Conservation (phyloP, 2,888 invertebrate genomes). For the Drosophila rubida region DNA sequence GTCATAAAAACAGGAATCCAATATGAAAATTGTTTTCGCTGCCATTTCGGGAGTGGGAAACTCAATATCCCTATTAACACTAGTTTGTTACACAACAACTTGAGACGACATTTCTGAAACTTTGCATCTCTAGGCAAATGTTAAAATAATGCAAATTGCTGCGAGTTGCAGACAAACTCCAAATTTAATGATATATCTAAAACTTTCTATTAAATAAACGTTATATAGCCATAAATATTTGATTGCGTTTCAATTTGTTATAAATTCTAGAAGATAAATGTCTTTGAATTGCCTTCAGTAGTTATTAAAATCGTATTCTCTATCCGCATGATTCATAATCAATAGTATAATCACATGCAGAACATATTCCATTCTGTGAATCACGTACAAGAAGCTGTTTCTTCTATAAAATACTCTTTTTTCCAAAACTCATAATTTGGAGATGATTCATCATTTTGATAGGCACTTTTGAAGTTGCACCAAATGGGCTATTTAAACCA, state of each 20-base stretch:
- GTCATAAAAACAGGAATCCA: constrained; percentile 1
- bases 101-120: too few relatives aligned
- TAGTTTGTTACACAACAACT: background rate
- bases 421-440: background rate
- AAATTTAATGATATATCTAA: too few relatives aligned
- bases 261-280: too few relatives aligned
- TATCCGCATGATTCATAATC: background rate
- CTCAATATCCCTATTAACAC: background rate
- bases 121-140: too few relatives aligned
- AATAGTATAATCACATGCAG: background rate
- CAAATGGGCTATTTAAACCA: background rate
- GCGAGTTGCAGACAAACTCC: too few relatives aligned
- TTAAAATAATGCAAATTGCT: too few relatives aligned
- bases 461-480: background rate
- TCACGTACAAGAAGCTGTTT: background rate
- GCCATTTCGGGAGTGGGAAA: background rate
- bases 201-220: too few relatives aligned
- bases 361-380: background rate
- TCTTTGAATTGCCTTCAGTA: too few relatives aligned
- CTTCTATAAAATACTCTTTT: background rate
- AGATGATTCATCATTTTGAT: background rate
- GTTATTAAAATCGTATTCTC: background rate
- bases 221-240: too few relatives aligned
- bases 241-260: too few relatives aligned
- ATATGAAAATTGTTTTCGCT: constrained; percentile 8